Evolutionary conservation across 1,140 invertebrate species (phyloP), one percentile per base, ranked within the genome.

Genomic region (Dendrolimus punctatus): DNA sequence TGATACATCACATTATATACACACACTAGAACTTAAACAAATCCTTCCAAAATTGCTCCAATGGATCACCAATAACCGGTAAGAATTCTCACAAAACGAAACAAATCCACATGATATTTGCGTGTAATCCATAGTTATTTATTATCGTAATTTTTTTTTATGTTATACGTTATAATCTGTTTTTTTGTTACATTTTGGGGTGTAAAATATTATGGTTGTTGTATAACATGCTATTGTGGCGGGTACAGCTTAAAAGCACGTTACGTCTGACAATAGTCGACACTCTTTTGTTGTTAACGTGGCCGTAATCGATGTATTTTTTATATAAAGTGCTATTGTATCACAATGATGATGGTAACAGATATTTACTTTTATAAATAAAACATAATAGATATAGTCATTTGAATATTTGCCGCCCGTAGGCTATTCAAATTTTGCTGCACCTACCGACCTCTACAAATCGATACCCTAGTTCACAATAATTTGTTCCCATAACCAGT

Each of bases 131-230:
- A 47, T 46, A 46, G 53, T 68, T 76, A 71, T 79, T 79, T 76
- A 71, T 76, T 66, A 72, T 55, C 68, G 58, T 60, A 67, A 73
- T 73, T 69, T 58, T 62, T 61, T 69, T 66, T 68, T 66, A 59
- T 58, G 57, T 50, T 64, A 64, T 57, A 63, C 51, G 58, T 66
- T 49, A 58, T 69, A 73, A 76, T 72, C 73, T 68, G 64, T 79
- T 75, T 80, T 73, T 70, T 43, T 46, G 6, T 54, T 44, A 51
- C 62, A 62, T 66, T n/a, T 67, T 73, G 66, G 62, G 65, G 61
- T 68, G 66, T 63, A 72, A 74, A 68, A 70, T 55, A 74, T 75
- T 65, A 73, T 66, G 68, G 63, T 58, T 80, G 73, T 80, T 80
- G 64, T 65, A 57, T 66, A 80, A 80, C 73, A 70, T 53, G 44